phyloP scores from a whole-genome alignment of 2,113 vertebrate species.

The Dromas ardeola region DNA sequence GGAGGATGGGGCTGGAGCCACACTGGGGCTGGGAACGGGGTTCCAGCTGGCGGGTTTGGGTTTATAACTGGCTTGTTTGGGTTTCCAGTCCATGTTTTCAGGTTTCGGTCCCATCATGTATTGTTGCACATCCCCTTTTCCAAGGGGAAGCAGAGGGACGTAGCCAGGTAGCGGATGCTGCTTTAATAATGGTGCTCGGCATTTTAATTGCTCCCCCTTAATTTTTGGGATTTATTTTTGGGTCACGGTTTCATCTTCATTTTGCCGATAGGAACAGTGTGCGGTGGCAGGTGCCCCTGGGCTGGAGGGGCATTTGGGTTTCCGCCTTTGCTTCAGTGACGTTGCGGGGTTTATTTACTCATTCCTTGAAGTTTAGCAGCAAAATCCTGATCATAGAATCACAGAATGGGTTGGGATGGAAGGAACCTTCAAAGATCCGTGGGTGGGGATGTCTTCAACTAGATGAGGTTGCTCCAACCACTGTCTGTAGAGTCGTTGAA shows the following conservation, averaged over 20 bases:
- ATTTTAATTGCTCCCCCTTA: no score
- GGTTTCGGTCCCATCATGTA: not conserved
- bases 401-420: no score
- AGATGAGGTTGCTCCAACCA: not conserved
- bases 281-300: not conserved
- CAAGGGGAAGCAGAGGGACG: not conserved
- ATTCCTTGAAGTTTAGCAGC: not conserved
- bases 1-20: not conserved
- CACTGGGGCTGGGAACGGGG: no score
- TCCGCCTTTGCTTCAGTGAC: not conserved
- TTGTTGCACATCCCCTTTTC: not conserved
- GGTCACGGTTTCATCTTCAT: not conserved
- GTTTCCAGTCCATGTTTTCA: not conserved
- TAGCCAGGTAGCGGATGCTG: not conserved
- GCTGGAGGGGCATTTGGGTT: not conserved
- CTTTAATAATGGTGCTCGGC: accelerated
- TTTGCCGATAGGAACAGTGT: not conserved
- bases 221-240: not conserved
- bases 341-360: not conserved
- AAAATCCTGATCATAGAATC: not conserved
- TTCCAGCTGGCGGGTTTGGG: not conserved
- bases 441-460: no score
- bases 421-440: not conserved
- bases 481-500: not conserved
- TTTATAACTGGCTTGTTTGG: not conserved